Evolutionary conservation across 2,888 invertebrate species (phyloP).

Genomic region (Acheta domesticus): DNA sequence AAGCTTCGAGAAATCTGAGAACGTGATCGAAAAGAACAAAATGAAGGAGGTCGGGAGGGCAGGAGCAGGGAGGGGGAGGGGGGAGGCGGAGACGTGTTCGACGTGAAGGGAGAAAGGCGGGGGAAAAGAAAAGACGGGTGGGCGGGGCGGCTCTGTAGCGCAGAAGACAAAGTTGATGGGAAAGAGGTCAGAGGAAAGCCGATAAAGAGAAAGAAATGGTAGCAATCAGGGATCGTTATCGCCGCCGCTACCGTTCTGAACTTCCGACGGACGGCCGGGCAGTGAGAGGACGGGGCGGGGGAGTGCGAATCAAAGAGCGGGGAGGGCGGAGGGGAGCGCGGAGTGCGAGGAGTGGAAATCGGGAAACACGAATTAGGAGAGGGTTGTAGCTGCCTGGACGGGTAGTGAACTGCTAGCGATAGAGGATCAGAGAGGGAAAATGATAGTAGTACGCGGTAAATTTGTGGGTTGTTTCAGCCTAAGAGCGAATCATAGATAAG

Average conservation of each 20-base stretch:
- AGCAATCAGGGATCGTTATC: conserved; percentile 18
- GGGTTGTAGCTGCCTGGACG: too few species aligned
- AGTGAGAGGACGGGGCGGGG: background rate
- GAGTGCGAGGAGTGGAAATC: too few species aligned
- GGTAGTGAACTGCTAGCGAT: too few species aligned
- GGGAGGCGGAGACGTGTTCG: background rate
- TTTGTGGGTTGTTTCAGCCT: too few species aligned
- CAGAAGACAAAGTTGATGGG: conserved; percentile 9
- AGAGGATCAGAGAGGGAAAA: too few species aligned
- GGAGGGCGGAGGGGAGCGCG: background rate
- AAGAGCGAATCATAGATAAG: too few species aligned
- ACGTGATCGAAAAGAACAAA: background rate
- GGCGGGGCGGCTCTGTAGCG: background rate
- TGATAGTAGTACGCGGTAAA: too few species aligned
- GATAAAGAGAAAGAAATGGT: conserved; percentile 18
- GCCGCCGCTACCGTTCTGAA: background rate
- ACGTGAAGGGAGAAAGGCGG: background rate
- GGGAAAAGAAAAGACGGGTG: background rate
- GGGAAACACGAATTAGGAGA: too few species aligned
- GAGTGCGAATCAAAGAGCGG: background rate
- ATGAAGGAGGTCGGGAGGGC: background rate
- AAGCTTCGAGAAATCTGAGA: conserved; percentile 9
- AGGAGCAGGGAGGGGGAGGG: background rate
- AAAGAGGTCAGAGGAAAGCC: conserved; percentile 18
- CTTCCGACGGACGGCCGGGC: background rate